Evolutionary conservation across 2,888 invertebrate species (phyloP).

Genomic region (Trichogramma dendrolimi): DNA sequence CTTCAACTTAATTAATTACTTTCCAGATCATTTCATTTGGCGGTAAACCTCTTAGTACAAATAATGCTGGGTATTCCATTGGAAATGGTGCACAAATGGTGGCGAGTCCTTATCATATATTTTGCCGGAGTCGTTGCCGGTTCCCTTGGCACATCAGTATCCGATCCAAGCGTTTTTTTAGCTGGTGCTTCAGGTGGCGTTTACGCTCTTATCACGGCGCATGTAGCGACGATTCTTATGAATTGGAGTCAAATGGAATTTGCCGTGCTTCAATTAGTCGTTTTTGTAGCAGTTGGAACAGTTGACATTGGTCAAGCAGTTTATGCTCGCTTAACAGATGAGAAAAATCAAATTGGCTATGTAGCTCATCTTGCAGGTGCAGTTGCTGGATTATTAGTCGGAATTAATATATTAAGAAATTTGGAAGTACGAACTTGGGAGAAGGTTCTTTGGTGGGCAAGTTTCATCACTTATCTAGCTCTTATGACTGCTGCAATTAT

Average conservation of each 20-base stretch:
- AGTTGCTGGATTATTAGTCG: slow-evolving; percentile 78
- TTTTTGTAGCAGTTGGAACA: slow-evolving; percentile 75
- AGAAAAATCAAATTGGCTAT: slow-evolving; percentile 81
- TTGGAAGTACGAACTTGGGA: slow-evolving; percentile 78
- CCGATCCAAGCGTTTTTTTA: slow-evolving; percentile 73
- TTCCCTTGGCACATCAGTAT: slow-evolving; percentile 75
- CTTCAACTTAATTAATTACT: neutral
- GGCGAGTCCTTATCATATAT: slow-evolving; percentile 83
- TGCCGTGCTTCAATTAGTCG: slow-evolving; percentile 76
- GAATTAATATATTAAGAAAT: slow-evolving; percentile 80
- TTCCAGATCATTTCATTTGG: slow-evolving; percentile 75
- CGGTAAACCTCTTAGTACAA: slow-evolving; percentile 88
- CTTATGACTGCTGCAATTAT: slow-evolving; percentile 71
- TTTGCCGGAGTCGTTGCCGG: slow-evolving; percentile 81
- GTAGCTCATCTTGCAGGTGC: slow-evolving; percentile 92
- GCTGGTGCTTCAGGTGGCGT: slow-evolving; percentile 96
- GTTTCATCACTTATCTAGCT: slow-evolving; percentile 65
- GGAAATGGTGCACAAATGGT: slow-evolving; percentile 95
- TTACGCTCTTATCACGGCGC: slow-evolving; percentile 89
- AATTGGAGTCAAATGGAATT: slow-evolving; percentile 98
- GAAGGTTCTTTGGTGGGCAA: slow-evolving; percentile 75
- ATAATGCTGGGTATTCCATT: slow-evolving; percentile 88
- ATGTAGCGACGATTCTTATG: slow-evolving; percentile 87
- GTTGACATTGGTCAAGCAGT: slow-evolving; percentile 88
- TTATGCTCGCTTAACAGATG: slow-evolving; percentile 76